phyloP scores from a whole-genome alignment of 2,888 invertebrate species.

The Andrena marginata region DNA sequence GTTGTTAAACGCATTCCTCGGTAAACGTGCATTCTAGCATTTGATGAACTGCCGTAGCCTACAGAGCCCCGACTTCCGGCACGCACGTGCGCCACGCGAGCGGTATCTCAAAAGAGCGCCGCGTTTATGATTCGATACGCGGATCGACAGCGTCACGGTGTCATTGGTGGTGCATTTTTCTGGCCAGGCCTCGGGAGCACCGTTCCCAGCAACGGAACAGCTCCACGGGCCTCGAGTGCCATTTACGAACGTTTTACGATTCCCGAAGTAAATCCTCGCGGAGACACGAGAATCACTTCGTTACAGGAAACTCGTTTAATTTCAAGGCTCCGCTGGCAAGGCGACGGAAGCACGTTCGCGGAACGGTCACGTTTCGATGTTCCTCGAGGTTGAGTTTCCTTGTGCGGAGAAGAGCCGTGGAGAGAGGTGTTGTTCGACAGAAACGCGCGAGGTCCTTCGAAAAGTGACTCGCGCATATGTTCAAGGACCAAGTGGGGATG shows the following conservation, averaged over 20 bases:
- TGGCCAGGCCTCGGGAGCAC: background rate
- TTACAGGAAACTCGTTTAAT: slow-evolving; percentile 12
- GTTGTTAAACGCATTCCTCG: slow-evolving; percentile 28
- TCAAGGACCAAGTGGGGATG: too few relatives aligned
- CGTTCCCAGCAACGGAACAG: background rate
- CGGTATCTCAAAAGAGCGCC: background rate
- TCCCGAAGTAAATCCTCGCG: background rate
- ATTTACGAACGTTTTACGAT: background rate
- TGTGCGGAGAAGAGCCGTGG: background rate
- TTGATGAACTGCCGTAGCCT: background rate
- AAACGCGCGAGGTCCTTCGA: too few relatives aligned
- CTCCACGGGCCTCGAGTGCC: background rate
- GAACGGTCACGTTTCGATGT: background rate
- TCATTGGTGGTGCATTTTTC: background rate
- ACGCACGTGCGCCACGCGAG: slow-evolving; percentile 13
- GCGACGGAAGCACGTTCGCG: background rate
- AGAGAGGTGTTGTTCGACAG: background rate
- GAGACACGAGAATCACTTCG: background rate
- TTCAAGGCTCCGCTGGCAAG: background rate
- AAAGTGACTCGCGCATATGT: too few relatives aligned
- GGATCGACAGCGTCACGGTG: background rate
- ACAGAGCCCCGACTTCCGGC: slow-evolving; percentile 5
- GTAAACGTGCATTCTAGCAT: slow-evolving; percentile 3
- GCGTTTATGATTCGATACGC: background rate
- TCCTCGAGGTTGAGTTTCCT: background rate